Evolutionary conservation across 2,888 invertebrate species (phyloP).

Genomic region (Papilio protenor): DNA sequence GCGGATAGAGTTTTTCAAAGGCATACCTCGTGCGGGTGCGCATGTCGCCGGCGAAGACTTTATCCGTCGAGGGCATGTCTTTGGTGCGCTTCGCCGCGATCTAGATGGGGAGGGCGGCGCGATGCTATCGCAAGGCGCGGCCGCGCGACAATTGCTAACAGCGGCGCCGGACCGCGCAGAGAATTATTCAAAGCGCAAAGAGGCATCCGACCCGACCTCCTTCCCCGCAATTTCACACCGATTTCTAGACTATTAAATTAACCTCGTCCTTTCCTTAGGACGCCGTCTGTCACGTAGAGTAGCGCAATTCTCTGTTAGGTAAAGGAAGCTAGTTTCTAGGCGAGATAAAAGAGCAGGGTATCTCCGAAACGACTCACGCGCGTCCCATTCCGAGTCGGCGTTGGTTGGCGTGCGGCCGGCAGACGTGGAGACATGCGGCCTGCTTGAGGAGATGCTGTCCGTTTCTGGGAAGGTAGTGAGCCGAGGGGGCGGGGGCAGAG

Average conservation of each 20-base stretch:
- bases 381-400: conserved; percentile 50
- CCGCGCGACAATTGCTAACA: conserved; percentile 81
- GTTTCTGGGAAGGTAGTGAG: conserved; percentile 53
- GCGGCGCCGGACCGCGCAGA: conserved; percentile 70
- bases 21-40: conserved; percentile 70
- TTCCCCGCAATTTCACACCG: conserved; percentile 56
- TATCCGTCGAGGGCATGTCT: conserved; percentile 78
- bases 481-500: conserved; percentile 48
- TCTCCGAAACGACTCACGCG: conserved; percentile 62
- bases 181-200: conserved; percentile 73
- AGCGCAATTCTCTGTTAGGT: conserved; percentile 34
- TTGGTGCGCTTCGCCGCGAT: conserved; percentile 76
- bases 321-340: conserved; percentile 41
- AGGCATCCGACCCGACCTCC: conserved; percentile 57
- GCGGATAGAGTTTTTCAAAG: conserved; percentile 72
- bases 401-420: conserved; percentile 34
- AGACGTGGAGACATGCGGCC: conserved; percentile 47
- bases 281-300: conserved; percentile 40
- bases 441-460: conserved; percentile 47
- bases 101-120: conserved; percentile 76
- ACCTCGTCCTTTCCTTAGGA: neutral
- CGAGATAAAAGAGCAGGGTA: conserved; percentile 35
- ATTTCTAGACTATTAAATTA: conserved; percentile 48
- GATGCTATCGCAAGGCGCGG: conserved; percentile 75
- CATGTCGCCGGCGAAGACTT: conserved; percentile 76